These are phyloP conservation scores for Conopomorpha cramerella DNA, from an alignment of 1,140 invertebrate genomes.

Conservation along the genomic window DNA sequence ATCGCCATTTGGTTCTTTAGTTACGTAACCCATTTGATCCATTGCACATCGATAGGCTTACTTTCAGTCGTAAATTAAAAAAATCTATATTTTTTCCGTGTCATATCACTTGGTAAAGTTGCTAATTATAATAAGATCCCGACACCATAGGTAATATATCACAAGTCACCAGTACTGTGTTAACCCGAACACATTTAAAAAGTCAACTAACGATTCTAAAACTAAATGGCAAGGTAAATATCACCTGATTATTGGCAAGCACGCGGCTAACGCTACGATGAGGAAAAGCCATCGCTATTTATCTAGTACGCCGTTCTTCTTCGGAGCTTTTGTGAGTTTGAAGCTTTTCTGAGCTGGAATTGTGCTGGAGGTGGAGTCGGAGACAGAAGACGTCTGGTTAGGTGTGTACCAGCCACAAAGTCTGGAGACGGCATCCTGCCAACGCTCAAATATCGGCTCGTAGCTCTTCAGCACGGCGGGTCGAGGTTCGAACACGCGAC, in stretches of 20 bases:
- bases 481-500: conserved; percentile 66
- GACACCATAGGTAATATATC: too few relatives aligned
- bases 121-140: too few relatives aligned
- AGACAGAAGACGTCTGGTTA: conserved; percentile 8
- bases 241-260: conserved; percentile 27
- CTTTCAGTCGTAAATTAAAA: too few relatives aligned
- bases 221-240: conserved; percentile 16
- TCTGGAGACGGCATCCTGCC: conserved; percentile 71
- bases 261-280: conserved; percentile 20
- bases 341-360: conserved; percentile 22
- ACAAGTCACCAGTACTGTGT: too few relatives aligned
- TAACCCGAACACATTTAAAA: conserved; percentile 1
- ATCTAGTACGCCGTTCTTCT: conserved; percentile 11
- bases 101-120: too few relatives aligned
- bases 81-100: too few relatives aligned
- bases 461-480: conserved; percentile 47
- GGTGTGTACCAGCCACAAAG: conserved; percentile 69
- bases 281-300: conserved; percentile 45
- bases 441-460: conserved; percentile 55
- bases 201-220: too few relatives aligned
- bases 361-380: conserved; percentile 15
- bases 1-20: too few relatives aligned
- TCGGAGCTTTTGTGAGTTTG: conserved; percentile 12
- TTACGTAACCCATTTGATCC: too few relatives aligned
- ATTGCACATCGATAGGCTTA: too few relatives aligned